Evolutionary conservation across 2,888 invertebrate species (phyloP).

Genomic region (Tetragonula carbonaria): DNA sequence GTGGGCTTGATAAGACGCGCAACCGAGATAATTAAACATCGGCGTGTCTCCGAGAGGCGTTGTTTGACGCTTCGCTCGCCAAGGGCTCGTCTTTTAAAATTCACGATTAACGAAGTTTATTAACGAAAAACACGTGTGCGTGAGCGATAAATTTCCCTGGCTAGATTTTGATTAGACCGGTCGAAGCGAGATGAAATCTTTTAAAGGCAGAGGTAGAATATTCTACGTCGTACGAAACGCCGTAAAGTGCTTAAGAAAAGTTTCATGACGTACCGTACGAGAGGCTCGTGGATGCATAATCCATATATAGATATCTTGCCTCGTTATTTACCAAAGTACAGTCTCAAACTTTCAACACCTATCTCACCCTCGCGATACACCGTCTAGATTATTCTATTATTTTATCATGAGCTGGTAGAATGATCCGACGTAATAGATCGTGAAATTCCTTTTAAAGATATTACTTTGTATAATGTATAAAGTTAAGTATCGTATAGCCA

Average conservation of each 20-base stretch:
- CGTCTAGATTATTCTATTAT: not conserved
- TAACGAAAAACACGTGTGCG: slow-evolving; percentile 15
- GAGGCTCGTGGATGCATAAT: not conserved
- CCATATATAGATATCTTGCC: not conserved
- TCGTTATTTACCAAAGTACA: not conserved
- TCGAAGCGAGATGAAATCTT: not conserved
- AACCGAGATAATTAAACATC: slow-evolving; percentile 74
- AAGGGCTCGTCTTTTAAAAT: not conserved
- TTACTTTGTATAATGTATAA: not conserved
- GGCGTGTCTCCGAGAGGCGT: slow-evolving; percentile 38
- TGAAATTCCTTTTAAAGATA: not conserved
- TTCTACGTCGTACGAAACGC: not conserved
- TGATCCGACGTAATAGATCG: not conserved
- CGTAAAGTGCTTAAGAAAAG: not conserved
- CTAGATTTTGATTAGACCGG: not conserved
- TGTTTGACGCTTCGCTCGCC: not conserved
- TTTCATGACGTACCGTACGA: not conserved
- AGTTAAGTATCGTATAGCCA: not conserved
- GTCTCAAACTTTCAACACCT: not conserved
- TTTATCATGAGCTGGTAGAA: not conserved
- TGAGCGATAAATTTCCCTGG: not conserved
- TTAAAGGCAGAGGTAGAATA: not conserved
- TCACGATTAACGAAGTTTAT: slow-evolving; percentile 16
- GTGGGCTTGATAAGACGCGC: slow-evolving; percentile 56
- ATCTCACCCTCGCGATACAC: not conserved